Evolutionary conservation across 2,113 vertebrate genomes (phyloP).

Genomic region (Bubo scandiacus): DNA sequence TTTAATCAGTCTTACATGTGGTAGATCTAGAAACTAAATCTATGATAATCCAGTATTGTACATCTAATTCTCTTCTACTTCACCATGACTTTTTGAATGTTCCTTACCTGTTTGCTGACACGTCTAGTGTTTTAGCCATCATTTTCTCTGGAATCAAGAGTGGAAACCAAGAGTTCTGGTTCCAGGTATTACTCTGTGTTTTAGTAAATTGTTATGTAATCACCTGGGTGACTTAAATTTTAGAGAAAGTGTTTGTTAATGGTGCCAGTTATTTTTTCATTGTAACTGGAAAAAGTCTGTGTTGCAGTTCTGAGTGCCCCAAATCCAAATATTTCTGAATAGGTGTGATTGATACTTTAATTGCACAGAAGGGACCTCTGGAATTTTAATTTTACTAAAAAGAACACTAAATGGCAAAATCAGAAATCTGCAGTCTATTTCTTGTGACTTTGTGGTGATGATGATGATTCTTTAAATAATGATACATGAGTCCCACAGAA

Average conservation of each 20-base stretch:
- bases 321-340: background rate
- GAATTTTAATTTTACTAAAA: background rate
- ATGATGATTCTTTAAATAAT: background rate
- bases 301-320: background rate
- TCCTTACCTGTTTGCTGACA: background rate
- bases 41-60: background rate
- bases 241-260: background rate
- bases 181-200: background rate
- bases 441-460: background rate
- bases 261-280: background rate
- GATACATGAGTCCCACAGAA: background rate
- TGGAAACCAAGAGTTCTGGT: background rate
- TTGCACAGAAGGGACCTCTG: background rate
- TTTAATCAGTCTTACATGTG: background rate
- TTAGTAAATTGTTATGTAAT: background rate
- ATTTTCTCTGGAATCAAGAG: background rate
- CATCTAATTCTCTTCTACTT: background rate
- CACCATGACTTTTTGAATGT: fast-evolving
- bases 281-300: background rate
- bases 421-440: background rate
- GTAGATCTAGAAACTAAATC: background rate
- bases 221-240: background rate
- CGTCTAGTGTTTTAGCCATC: background rate
- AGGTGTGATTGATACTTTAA: background rate
- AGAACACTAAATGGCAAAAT: background rate